These are phyloP conservation scores for Miichthys miiuy DNA, from an alignment of 2,797 vertebrate species.

Conservation along the genomic window DNA sequence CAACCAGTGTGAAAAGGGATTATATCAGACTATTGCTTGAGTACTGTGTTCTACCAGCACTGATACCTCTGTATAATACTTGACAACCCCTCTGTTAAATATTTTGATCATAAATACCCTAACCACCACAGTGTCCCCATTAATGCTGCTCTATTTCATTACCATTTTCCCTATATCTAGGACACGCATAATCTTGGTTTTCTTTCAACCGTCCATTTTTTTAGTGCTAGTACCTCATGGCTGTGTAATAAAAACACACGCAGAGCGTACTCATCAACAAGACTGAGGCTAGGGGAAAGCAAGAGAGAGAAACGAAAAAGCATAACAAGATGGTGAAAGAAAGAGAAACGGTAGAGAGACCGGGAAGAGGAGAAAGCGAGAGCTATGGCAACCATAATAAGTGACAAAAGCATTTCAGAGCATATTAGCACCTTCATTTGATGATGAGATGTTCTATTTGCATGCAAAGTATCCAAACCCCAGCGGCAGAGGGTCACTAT, in stretches of 20 bases:
- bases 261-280: slow-evolving; percentile 39
- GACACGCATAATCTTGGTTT: slow-evolving; percentile 76
- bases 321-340: slow-evolving; percentile 38
- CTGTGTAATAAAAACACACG: slow-evolving; percentile 57
- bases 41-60: slow-evolving; percentile 45
- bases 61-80: slow-evolving; percentile 63
- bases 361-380: slow-evolving; percentile 31
- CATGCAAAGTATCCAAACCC: slow-evolving; percentile 56
- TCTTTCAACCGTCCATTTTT: slow-evolving; percentile 70
- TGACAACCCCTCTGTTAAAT: slow-evolving; percentile 63
- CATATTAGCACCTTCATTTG: slow-evolving; percentile 60
- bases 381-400: slow-evolving; percentile 66
- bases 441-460: slow-evolving; percentile 63
- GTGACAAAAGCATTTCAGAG: slow-evolving; percentile 64
- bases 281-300: slow-evolving; percentile 26
- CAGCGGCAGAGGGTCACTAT: slow-evolving; percentile 47
- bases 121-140: slow-evolving; percentile 57
- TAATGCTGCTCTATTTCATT: slow-evolving; percentile 75
- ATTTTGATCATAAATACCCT: slow-evolving; percentile 73
- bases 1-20: slow-evolving; percentile 65
- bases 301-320: slow-evolving; percentile 23
- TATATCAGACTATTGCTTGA: slow-evolving; percentile 61
- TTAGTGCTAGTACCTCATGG: slow-evolving; percentile 62
- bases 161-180: slow-evolving; percentile 75
- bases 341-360: slow-evolving; percentile 36